Base-by-base conservation (phyloP, 1,140 invertebrate species). In the Meloidogyne chitwoodi region DNA sequence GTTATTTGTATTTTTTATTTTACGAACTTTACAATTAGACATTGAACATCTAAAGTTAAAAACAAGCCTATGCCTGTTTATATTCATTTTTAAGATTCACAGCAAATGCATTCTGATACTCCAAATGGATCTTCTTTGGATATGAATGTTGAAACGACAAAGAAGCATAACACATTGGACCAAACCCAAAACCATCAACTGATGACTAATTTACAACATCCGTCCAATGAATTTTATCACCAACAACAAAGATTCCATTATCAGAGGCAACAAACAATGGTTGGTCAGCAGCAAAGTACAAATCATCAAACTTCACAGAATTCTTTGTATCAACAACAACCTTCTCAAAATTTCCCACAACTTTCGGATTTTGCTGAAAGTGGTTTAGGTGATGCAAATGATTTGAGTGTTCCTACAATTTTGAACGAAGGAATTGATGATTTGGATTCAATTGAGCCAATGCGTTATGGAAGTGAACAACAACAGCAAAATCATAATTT, bases 331-430 rank as follows among this genome's bases (percentile, higher is more conserved):
- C 65, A 71, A 16, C 34, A 34, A 4, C 22, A 62, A 38, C 14
- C 65, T n/a, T 22, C 34, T 27, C 27, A 31, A 24, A 64, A 68
- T 41, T 76, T 76, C 68, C 61, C 75, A 6, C 75, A 76, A 76
- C 31, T 76, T 34, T 67, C 65, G 6, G 75, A 76, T 38, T 74
- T 73, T 71, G 67, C 68, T 22, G 67, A 71, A 64, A 19, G 29
- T 26, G 71, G 71, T 16, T 38, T 73, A 3, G 75, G 48, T 34
- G 73, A 75, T 44, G 19, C 48, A 16, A 22, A 56, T 56, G 73
- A 75, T 48, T 34, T 75, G 10, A 44, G 44, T 16, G 65, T 67
- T 44, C 65, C 65, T 1, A 38, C 29, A 16, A 75, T 67, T 24
- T 65, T 27, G 16, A 41, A 48, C 26, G 65, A 75, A 48, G 38